Evolutionary conservation across 2,888 invertebrate genomes (phyloP), one percentile per base, ranked within the genome.

Genomic region (Hyposoter didymator): DNA sequence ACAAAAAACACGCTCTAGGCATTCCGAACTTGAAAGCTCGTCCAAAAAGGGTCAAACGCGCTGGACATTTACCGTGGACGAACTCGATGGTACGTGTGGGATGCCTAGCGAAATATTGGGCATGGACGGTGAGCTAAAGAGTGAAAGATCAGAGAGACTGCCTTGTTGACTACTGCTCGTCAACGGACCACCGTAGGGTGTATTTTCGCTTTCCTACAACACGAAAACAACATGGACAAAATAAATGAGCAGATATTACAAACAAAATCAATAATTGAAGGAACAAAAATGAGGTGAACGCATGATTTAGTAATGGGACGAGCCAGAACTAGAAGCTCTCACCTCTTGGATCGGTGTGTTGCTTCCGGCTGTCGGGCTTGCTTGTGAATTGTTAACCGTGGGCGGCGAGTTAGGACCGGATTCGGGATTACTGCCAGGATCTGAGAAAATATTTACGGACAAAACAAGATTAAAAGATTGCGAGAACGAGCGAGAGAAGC

Each of bases 111-210:
- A 98, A 93, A 99, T 99, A 95, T 99, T 99, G 92, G 99, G 99
- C 97, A 99, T 97, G 91, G 99, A 99, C 82, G 99, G 99, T 91
- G 98, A 98, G 90, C 98, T 98, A 95, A 99, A 99, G 87, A 99
- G 96, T 85, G 97, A 94, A 91, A 97, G 94, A 94, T 97, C 96
- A 94, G 95, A 96, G 94, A 95, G 97, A 95, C 94, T 97, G 94
- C 95, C 96, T 93, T 95, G 95, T 92, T 94, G 96, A 91, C 95
- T 96, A 92, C 93, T 95, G 93, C 94, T 95, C 70, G 93, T 94
- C 85, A 95, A 91, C 67, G 94, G 93, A 62, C 95, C 94, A 79
- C 95, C 95, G 90, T 95, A 96, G 45, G 95, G 94, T 35, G 91
- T 89, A 90, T 96, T 96, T 94, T 97, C 97, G 92, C 97, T 97